These are phyloP conservation scores for Macquaria australasica DNA, from an alignment of 2,113 vertebrate species.

Conservation along the genomic window DNA sequence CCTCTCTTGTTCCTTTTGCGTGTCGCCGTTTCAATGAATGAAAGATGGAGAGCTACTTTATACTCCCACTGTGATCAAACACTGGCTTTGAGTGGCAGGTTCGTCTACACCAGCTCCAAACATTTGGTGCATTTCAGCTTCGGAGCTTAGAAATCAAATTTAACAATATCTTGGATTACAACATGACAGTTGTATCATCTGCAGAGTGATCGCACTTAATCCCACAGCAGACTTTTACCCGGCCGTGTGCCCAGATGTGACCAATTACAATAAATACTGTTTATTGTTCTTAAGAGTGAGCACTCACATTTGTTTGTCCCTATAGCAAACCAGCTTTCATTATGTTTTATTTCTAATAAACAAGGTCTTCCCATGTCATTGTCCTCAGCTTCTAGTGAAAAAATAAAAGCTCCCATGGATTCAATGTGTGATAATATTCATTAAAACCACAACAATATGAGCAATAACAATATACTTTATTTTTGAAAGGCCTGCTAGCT, in stretches of 20 bases:
- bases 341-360: slow-evolving; percentile 35
- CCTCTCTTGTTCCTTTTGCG: background rate
- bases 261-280: slow-evolving; percentile 48
- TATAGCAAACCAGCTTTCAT: slow-evolving; percentile 11
- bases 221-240: background rate
- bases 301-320: background rate
- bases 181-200: slow-evolving; percentile 10
- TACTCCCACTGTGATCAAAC: slow-evolving; percentile 21
- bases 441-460: slow-evolving; percentile 49
- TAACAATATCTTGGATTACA: slow-evolving; percentile 22
- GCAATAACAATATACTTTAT: slow-evolving; percentile 42
- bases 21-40: background rate
- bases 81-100: slow-evolving; percentile 25
- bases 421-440: slow-evolving; percentile 30
- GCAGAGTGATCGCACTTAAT: slow-evolving; percentile 23
- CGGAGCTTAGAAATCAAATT: background rate
- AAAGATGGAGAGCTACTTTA: slow-evolving; percentile 1
- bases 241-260: slow-evolving; percentile 14
- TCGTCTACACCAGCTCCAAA: slow-evolving; percentile 34
- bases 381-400: slow-evolving; percentile 14
- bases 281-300: slow-evolving; percentile 35
- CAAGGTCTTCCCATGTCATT: slow-evolving; percentile 22
- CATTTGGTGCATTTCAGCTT: slow-evolving; percentile 40
- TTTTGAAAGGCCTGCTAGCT: slow-evolving; percentile 8
- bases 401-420: slow-evolving; percentile 25